phyloP scores from a whole-genome alignment of 1,140 invertebrate species.

The Drosophila obscura region DNA sequence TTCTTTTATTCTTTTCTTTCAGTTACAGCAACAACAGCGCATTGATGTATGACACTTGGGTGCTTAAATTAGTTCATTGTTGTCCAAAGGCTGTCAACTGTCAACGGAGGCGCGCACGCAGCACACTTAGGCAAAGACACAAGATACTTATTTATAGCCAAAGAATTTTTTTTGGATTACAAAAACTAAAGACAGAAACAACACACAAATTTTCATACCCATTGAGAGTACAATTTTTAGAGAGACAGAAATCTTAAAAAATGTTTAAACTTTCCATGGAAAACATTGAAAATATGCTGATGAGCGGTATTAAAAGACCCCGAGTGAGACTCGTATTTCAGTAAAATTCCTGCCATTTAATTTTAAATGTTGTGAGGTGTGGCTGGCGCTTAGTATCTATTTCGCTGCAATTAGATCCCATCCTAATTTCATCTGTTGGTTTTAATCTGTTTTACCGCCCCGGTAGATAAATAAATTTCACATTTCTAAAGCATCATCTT shows the following conservation, averaged over 20 bases:
- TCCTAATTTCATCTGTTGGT: too few relatives aligned
- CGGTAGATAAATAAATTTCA: too few relatives aligned
- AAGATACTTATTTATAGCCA: slow-evolving; percentile 29
- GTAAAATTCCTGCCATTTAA: too few relatives aligned
- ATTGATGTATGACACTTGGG: slow-evolving; percentile 68
- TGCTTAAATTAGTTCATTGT: slow-evolving; percentile 79
- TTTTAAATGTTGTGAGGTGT: too few relatives aligned
- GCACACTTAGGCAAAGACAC: slow-evolving; percentile 18
- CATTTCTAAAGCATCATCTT: too few relatives aligned
- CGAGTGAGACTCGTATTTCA: too few relatives aligned
- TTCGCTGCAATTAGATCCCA: too few relatives aligned
- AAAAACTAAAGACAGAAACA: slow-evolving; percentile 3
- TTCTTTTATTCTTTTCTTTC: not conserved
- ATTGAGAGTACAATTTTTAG: slow-evolving; percentile 36
- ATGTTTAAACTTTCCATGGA: too few relatives aligned
- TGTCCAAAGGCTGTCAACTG: slow-evolving; percentile 76
- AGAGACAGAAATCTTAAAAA: not conserved
- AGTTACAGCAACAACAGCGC: slow-evolving; percentile 19
- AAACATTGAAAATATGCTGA: too few relatives aligned
- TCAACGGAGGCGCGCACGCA: slow-evolving; percentile 29
- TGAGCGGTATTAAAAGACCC: too few relatives aligned
- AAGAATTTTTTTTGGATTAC: slow-evolving; percentile 15
- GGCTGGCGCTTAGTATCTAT: too few relatives aligned
- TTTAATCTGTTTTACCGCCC: too few relatives aligned
- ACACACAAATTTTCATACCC: slow-evolving; percentile 9